Conservation (phyloP, 1,140 invertebrate species). For the Drusus annulatus region DNA sequence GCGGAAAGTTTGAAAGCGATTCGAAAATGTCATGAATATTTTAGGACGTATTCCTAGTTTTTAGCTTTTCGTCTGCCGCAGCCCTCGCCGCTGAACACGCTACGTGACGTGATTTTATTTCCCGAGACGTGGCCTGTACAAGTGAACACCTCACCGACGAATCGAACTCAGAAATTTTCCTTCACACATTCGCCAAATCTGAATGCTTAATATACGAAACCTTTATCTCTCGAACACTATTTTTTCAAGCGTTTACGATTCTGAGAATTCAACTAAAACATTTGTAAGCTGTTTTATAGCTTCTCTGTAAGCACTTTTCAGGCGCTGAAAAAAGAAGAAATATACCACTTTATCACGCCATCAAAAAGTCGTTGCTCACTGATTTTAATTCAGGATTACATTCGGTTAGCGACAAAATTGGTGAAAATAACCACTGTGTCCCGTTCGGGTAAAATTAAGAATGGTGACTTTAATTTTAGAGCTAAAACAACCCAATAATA, state of each 20-base stretch:
- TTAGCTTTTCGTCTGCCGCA: neutral
- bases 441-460: no score
- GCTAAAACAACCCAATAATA: no score
- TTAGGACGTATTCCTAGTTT: slow-evolving; percentile 13
- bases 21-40: slow-evolving; percentile 37
- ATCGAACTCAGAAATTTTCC: neutral
- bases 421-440: no score
- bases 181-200: no score
- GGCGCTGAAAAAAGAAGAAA: neutral
- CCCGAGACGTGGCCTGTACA: neutral
- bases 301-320: neutral
- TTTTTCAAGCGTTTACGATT: neutral
- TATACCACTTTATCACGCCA: neutral
- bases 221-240: neutral
- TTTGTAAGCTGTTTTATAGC: slow-evolving; percentile 2
- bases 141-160: neutral
- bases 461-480: no score
- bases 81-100: neutral
- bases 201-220: neutral
- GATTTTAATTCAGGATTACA: no score
- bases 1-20: slow-evolving; percentile 20
- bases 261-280: slow-evolving; percentile 7
- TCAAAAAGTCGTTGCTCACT: no score
- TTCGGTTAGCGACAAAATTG: no score
- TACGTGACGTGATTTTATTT: slow-evolving; percentile 28